Evolutionary conservation across 2,888 invertebrate species (phyloP), one percentile per base, ranked within the genome.

Genomic region (Cosmia pyralina): DNA sequence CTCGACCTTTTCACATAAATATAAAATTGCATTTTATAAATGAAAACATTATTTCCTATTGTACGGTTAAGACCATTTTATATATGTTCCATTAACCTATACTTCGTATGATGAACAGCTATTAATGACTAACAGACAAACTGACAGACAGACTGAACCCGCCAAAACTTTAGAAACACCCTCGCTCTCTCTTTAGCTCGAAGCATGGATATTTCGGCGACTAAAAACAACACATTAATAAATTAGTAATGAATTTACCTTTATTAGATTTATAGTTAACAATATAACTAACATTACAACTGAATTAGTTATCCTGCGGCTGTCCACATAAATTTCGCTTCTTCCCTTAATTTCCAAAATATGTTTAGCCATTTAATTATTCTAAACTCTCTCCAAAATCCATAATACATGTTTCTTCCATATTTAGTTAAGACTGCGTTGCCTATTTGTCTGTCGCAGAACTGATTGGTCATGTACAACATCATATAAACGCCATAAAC

Each of bases 161-260:
- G 81, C 69, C 77, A 58, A 77, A 68, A 73, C 28, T 38, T 79
- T 34, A 5, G 22, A 17, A 65, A 2, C 7, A 58, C 15, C 44
- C 46, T 57, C 34, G 2, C 15, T 46, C 19, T 6, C 34, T 6
- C 53, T 22, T 0, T 22, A 48, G 3, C n/a, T 41, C 34, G 6
- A 44, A 50, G 4, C 38, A n/a, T 17, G 13, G 13, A n/a, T 13
- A 4, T 34, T 41, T 8, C 7, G 17, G 28, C 2, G 5, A 15
- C 22, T 46, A 2, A 19, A 72, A 22, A 34, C n/a, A 53, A 60
- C 1, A 46, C 7, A n/a, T 22, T 59, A 11, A 1, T 28, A 15
- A 0, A 15, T 7, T 2, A 4, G 8, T 17, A 50, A 8, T n/a
- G n/a, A n/a, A n/a, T n/a, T n/a, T n/a, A n/a, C n/a, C n/a, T n/a